Evolutionary conservation across 2,888 invertebrate genomes (phyloP).

Genomic region (Lasiommata megera): DNA sequence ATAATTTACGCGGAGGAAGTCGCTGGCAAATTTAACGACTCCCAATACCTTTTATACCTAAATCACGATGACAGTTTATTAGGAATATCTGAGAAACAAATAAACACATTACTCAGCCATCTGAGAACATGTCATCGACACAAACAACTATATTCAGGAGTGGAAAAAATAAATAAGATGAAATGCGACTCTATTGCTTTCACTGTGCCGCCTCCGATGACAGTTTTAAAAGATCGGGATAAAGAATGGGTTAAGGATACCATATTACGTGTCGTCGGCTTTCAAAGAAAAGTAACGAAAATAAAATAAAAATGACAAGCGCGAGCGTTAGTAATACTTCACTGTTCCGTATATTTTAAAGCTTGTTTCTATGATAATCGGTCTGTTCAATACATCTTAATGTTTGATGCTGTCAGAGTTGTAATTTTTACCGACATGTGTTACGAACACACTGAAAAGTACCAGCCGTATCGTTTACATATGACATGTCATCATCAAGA

Average conservation of each 20-base stretch:
- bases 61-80: slow-evolving; percentile 6
- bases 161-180: background rate
- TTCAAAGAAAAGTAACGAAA: slow-evolving; percentile 35
- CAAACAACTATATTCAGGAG: background rate
- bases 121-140: slow-evolving; percentile 11
- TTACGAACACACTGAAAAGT: no score
- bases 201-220: slow-evolving; percentile 33
- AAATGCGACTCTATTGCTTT: slow-evolving; percentile 10
- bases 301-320: slow-evolving; percentile 7
- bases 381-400: no score
- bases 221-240: slow-evolving; percentile 43
- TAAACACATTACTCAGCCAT: background rate
- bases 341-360: slow-evolving; percentile 18
- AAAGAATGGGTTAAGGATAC: slow-evolving; percentile 45
- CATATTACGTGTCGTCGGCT: slow-evolving; percentile 44
- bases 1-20: no score
- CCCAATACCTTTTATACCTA: background rate
- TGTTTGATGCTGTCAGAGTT: no score
- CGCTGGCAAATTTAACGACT: background rate
- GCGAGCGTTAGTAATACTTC: background rate
- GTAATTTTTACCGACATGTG: no score
- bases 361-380: no score
- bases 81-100: background rate
- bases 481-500: no score
- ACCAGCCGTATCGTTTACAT: no score